These are phyloP conservation scores for Cataglyphis livida DNA, from an alignment of 2,888 invertebrate genomes.

Conservation along the genomic window DNA sequence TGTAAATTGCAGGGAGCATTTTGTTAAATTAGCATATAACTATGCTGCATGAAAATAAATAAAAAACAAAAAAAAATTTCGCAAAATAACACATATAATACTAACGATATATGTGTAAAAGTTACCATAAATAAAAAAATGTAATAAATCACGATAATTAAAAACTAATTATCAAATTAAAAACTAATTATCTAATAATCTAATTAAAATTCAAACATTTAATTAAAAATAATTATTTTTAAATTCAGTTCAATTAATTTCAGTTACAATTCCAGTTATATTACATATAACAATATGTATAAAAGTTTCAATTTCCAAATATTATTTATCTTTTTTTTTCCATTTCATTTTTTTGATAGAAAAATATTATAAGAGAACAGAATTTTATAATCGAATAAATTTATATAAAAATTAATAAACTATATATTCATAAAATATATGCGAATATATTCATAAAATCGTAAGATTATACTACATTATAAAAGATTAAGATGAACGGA, in stretches of 20 bases:
- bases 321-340: not conserved
- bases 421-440: not conserved
- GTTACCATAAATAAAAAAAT: not conserved
- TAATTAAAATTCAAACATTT: not conserved
- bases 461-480: too few species aligned
- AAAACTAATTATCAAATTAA: too few species aligned
- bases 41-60: not conserved
- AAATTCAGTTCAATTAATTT: not conserved
- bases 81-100: not conserved
- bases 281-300: not conserved
- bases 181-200: not conserved
- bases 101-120: not conserved
- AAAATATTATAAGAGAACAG: not conserved
- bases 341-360: not conserved
- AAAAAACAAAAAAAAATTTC: not conserved
- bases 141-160: not conserved
- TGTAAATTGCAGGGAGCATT: constrained; percentile 3
- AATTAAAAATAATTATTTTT: not conserved
- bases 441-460: too few species aligned
- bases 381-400: not conserved
- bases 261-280: not conserved
- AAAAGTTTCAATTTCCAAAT: not conserved
- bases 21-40: not conserved
- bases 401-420: not conserved
- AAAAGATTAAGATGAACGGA: too few species aligned